Conservation (phyloP, 1,140 invertebrate genomes). For the Drosophila truncata region DNA sequence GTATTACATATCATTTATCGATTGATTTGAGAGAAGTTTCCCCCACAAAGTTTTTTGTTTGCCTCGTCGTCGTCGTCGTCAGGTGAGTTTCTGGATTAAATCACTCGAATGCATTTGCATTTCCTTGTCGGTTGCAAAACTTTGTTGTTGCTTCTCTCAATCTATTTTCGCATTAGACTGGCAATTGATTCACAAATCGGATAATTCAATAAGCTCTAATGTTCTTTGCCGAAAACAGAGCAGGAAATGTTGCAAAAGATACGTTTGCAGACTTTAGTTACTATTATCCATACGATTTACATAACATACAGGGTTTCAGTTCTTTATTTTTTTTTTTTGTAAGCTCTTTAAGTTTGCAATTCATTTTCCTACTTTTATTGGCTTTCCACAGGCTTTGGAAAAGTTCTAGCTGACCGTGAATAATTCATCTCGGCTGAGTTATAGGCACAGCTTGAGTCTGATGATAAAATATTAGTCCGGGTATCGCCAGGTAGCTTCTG, state of each 20-base stretch:
- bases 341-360: conserved; percentile 33
- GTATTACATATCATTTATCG: conserved; percentile 83
- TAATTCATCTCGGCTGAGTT: conserved; percentile 62
- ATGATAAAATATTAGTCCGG: conserved; percentile 73
- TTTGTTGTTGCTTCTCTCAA: conserved; percentile 19
- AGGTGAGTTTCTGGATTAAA: conserved; percentile 64
- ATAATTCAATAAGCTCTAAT: conserved; percentile 73
- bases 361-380: conserved; percentile 36
- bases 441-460: conserved; percentile 60
- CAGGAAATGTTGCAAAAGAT: not conserved
- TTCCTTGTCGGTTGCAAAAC: conserved; percentile 28
- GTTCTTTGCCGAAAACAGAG: conserved; percentile 13
- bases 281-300: conserved; percentile 9
- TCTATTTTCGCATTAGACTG: conserved; percentile 69
- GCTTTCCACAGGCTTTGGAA: conserved; percentile 16
- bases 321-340: not conserved
- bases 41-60: conserved; percentile 46
- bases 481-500: conserved; percentile 51
- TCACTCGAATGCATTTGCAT: conserved; percentile 72
- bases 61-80: conserved; percentile 23
- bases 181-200: conserved; percentile 75
- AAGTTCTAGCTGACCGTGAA: conserved; percentile 38
- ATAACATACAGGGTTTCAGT: conserved; percentile 1
- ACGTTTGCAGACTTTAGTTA: conserved; percentile 10
- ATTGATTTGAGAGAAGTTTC: conserved; percentile 68